phyloP scores from a whole-genome alignment of 2,113 vertebrate species.

The Hypocryptadius cinnamomeus region DNA sequence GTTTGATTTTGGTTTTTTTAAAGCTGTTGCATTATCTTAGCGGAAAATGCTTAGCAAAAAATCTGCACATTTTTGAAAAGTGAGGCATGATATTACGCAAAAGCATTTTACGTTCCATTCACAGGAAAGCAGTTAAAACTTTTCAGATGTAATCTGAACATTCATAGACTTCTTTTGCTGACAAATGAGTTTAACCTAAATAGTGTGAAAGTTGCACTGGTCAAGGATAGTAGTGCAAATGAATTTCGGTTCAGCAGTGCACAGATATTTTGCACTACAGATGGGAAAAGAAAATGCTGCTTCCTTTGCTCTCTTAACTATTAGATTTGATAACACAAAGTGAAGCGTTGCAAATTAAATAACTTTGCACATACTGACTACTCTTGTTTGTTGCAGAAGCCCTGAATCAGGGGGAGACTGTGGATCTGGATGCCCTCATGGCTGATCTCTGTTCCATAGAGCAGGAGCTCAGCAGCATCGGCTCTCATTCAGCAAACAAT shows the following conservation, averaged over 20 bases:
- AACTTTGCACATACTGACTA: neutral
- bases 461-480: constrained; percentile 91
- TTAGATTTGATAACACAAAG: neutral
- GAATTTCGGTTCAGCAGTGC: neutral
- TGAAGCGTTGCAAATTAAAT: neutral
- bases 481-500: constrained; percentile 81
- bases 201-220: neutral
- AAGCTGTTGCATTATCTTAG: neutral
- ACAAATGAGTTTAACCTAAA: neutral
- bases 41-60: neutral
- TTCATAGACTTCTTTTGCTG: neutral
- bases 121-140: neutral
- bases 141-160: neutral
- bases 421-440: constrained; percentile 97
- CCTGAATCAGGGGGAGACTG: constrained; percentile 91
- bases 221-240: neutral
- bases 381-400: constrained; percentile 82
- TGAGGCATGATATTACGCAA: neutral
- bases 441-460: constrained; percentile 97
- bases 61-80: neutral
- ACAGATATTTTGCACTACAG: neutral
- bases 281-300: neutral
- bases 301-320: neutral
- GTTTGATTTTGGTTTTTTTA: neutral
- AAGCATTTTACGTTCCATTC: neutral